Conservation (phyloP, 2,888 invertebrate genomes). For the Cephus pygmeus region DNA sequence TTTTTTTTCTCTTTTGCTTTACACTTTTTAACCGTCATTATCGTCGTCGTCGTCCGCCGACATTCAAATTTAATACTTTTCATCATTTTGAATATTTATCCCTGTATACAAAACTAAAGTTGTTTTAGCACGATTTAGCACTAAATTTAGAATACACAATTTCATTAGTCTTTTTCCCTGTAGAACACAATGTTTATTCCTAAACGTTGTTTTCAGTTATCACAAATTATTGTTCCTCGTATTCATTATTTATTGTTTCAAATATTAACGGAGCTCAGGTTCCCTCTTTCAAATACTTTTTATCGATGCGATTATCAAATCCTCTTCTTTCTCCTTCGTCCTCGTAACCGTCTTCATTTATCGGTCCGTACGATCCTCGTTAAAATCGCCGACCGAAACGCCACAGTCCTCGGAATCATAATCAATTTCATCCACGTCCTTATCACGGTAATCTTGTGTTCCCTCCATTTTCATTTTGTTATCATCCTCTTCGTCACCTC, state of each 20-base stretch:
- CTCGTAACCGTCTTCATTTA: no score
- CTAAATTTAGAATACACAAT: conserved; percentile 62
- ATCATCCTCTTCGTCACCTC: not conserved
- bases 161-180: conserved; percentile 54
- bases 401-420: no score
- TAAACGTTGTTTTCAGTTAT: conserved; percentile 60
- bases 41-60: conserved; percentile 25
- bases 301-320: conserved; percentile 41
- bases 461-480: not conserved
- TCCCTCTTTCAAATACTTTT: conserved; percentile 42
- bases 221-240: conserved; percentile 65
- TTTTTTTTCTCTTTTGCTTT: conserved; percentile 10
- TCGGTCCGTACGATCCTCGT: no score
- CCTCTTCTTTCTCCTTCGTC: not conserved
- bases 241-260: conserved; percentile 35
- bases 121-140: conserved; percentile 58
- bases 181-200: conserved; percentile 63
- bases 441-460: not conserved
- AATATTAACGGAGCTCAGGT: conserved; percentile 49
- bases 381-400: no score
- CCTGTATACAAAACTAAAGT: conserved; percentile 62
- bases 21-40: no score
- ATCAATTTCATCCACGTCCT: no score
- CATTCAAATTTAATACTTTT: conserved; percentile 58
- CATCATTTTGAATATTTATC: conserved; percentile 47